Conservation (phyloP, 2,797 vertebrate species). For the Clarias platycephalus region DNA sequence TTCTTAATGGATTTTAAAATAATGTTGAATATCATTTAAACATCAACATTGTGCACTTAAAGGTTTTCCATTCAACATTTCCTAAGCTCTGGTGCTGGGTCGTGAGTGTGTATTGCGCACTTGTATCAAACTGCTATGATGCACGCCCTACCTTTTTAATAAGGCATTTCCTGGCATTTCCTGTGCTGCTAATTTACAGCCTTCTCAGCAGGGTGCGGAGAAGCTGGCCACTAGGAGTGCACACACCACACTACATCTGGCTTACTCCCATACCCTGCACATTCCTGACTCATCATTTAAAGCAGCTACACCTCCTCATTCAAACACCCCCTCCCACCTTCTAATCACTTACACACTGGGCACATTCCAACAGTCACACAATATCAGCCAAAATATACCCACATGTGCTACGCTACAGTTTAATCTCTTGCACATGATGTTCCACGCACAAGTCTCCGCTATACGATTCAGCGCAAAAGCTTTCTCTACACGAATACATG, state of each 20-base stretch:
- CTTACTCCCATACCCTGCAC: neutral
- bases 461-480: neutral
- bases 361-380: conserved; percentile 26
- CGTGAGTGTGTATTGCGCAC: neutral
- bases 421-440: conserved; percentile 21
- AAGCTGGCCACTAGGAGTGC: neutral
- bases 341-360: conserved; percentile 41
- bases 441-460: neutral
- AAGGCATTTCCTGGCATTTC: conserved; percentile 39
- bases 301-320: conserved; percentile 18
- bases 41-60: neutral
- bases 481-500: neutral
- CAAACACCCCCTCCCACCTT: neutral
- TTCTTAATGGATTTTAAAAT: conserved; percentile 6
- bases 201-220: conserved; percentile 21
- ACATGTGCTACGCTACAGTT: conserved; percentile 17
- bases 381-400: conserved; percentile 24
- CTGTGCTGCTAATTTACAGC: conserved; percentile 29
- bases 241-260: neutral
- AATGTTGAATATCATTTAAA: neutral
- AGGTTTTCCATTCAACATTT: neutral
- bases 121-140: neutral
- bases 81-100: neutral
- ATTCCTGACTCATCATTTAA: conserved; percentile 38
- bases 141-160: neutral